Evolutionary conservation across 2,113 vertebrate genomes (phyloP), one percentile per base, ranked within the genome.

Genomic region (Grammomys surdaster): DNA sequence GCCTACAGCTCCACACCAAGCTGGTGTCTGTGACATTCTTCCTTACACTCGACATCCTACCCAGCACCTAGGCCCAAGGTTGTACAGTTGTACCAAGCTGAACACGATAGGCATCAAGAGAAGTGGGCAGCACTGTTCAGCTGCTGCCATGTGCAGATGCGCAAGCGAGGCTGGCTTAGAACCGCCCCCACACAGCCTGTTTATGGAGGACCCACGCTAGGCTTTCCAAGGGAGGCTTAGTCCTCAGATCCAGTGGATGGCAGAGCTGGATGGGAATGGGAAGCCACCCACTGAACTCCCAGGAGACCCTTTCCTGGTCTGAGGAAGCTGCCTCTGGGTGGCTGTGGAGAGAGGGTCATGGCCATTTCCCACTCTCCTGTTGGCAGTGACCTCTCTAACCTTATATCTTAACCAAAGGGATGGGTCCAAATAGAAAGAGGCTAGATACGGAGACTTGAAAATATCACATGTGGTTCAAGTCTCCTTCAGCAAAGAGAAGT

Each of bases 251-350:
- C 13, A 12, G 11, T 2, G 8, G 54, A 43, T 17, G 58, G 51
- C 51, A 17, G 17, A 54, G 22, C 63, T 17, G 22, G 9, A 3
- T 4, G 9, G 73, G 80, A 13, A 5, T 17, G 54, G 10, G n/a
- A 51, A 14, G 48, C 65, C 48, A 1, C 26, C 14, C 13, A 8
- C 31, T 0, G 0, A 14, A 0, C 54, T 19, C 17, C 16, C 11
- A 10, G n/a, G 46, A 48, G 17, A 1, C n/a, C 60, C 31, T 19
- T 1, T 3, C 46, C 51, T 0, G 43, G n/a, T 2, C 11, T 0
- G 13, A 13, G 77, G 78, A 11, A 13, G 4, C n/a, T 19, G 3
- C 73, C 40, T 69, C 33, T 5, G n/a, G 40, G 24, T 56, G 90
- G 28, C 5, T 43, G 51, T 86, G 82, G 88, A 48, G 40, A 69